Conservation (phyloP, 1,140 invertebrate genomes). For the Hetaerina americana region DNA sequence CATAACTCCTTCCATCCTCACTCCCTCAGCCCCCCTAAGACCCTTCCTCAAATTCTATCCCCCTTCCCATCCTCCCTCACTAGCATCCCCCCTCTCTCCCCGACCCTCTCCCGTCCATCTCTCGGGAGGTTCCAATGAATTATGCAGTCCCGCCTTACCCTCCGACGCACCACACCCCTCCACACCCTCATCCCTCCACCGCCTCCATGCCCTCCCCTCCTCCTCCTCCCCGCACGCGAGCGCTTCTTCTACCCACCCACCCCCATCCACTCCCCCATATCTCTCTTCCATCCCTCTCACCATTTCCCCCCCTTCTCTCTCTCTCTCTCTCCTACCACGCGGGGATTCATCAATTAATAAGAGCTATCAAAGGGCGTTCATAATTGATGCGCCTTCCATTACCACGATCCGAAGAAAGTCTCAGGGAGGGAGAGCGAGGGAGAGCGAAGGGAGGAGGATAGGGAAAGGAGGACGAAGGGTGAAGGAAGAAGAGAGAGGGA, state of each 20-base stretch:
- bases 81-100: constrained; percentile 5
- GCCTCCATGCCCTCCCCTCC: neutral
- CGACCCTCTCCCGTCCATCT: constrained; percentile 10
- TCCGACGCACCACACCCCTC: neutral
- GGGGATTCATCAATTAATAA: constrained; percentile 35
- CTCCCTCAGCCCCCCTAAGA: neutral
- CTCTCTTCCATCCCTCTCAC: neutral
- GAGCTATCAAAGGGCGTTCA: constrained; percentile 29
- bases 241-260: too few species aligned
- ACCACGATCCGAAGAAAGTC: constrained; percentile 12
- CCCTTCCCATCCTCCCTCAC: too few species aligned
- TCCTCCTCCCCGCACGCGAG: neutral
- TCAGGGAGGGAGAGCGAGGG: neutral
- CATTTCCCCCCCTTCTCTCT: too few species aligned
- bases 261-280: neutral
- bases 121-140: neutral
- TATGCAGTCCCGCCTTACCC: neutral
- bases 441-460: neutral
- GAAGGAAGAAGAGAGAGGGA: too few species aligned
- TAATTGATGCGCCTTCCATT: constrained; percentile 30
- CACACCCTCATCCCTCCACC: neutral
- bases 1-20: too few species aligned
- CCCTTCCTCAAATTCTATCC: neutral
- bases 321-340: constrained; percentile 22
- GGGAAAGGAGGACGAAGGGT: too few species aligned